phyloP scores from a whole-genome alignment of 2,888 invertebrate species.

The Portevinia maculata region DNA sequence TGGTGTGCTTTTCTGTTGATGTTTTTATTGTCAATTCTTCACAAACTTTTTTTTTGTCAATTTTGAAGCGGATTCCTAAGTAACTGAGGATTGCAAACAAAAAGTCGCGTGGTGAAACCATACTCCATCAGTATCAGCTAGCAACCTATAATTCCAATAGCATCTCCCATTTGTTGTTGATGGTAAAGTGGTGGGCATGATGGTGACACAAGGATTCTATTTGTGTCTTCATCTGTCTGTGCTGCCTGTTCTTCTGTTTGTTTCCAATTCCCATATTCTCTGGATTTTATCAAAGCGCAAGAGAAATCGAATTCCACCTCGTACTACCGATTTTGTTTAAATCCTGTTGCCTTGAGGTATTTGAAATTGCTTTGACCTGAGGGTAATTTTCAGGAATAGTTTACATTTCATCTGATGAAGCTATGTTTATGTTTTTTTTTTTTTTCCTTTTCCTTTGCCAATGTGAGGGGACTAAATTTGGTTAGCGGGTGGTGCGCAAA shows the following conservation, averaged over 20 bases:
- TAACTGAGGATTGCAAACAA: constrained; percentile 11
- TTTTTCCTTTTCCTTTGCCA: background rate
- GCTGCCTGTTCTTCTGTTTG: constrained; percentile 20
- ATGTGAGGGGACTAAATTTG: constrained; percentile 11
- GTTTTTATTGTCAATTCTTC: background rate
- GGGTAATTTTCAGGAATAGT: constrained; percentile 51
- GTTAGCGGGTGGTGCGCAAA: background rate
- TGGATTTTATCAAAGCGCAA: constrained; percentile 7
- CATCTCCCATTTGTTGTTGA: constrained; percentile 28
- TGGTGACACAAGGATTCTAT: constrained; percentile 24
- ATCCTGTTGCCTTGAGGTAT: constrained; percentile 21
- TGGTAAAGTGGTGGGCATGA: background rate
- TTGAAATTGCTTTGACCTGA: constrained; percentile 50
- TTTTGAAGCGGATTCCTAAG: background rate
- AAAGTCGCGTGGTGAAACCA: background rate
- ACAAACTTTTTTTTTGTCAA: background rate
- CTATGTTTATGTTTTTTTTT: constrained; percentile 12
- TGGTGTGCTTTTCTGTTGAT: constrained; percentile 20
- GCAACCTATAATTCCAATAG: constrained; percentile 31
- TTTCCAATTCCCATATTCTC: background rate
- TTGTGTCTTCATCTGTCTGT: background rate
- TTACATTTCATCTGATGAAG: constrained; percentile 43
- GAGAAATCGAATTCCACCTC: constrained; percentile 33
- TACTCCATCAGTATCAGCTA: constrained; percentile 3
- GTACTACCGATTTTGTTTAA: constrained; percentile 16